Evolutionary conservation across 1,140 invertebrate genomes (phyloP).

Genomic region (Antheraea mylitta): DNA sequence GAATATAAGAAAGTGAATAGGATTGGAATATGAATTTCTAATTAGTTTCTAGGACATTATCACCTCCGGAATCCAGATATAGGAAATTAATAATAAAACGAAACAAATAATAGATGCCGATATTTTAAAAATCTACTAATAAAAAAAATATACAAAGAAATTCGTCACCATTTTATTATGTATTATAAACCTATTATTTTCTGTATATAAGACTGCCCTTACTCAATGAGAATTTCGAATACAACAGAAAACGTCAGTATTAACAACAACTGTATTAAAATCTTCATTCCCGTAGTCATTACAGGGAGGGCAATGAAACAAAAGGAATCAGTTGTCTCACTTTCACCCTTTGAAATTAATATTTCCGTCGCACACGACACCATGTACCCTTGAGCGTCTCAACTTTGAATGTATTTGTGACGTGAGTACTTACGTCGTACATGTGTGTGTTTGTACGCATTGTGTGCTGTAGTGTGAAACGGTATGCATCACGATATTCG

Average conservation of each 20-base stretch:
- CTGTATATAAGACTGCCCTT: slow-evolving; percentile 7
- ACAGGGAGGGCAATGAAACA: slow-evolving; percentile 69
- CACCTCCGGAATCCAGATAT: no score
- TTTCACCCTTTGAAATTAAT: slow-evolving; percentile 40
- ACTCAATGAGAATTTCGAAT: slow-evolving; percentile 7
- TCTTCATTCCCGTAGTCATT: slow-evolving; percentile 56
- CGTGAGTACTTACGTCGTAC: slow-evolving; percentile 36
- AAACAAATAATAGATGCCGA: no score
- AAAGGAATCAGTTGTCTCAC: slow-evolving; percentile 53
- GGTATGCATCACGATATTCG: slow-evolving; percentile 18
- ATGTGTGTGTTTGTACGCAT: slow-evolving; percentile 29
- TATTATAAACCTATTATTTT: background rate
- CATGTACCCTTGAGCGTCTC: slow-evolving; percentile 64
- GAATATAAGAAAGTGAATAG: no score
- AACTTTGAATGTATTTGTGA: slow-evolving; percentile 50
- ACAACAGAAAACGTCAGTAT: slow-evolving; percentile 38
- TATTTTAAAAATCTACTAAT: no score
- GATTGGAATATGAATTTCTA: no score
- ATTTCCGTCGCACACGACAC: slow-evolving; percentile 50
- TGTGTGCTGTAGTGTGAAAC: slow-evolving; percentile 15
- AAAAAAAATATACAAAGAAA: no score
- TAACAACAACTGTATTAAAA: slow-evolving; percentile 73
- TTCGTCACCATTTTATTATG: no score
- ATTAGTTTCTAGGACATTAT: no score
- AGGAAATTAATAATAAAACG: no score